Evolutionary conservation across 2,888 invertebrate genomes (phyloP), one percentile per base, ranked within the genome.

Genomic region (Muscina levida): DNA sequence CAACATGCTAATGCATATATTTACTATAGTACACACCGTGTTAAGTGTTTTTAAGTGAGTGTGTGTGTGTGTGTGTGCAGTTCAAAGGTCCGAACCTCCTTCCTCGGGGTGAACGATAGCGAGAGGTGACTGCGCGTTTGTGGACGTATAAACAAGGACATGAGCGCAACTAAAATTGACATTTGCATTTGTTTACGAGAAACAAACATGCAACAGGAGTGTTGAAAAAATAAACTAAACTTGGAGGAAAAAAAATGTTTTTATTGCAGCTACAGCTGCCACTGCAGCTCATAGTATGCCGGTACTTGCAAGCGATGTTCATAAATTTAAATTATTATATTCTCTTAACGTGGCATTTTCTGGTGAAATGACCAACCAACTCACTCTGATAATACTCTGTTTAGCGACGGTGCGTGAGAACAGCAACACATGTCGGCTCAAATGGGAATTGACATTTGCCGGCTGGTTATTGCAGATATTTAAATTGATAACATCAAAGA

Each of bases 121-220:
- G 13, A 53, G 24, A 24, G 24, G 48, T 48, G 17, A 5, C 48
- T 65, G 6, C 5, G 17, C 1, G 19, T 11, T 1, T 62, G 17
- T 22, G 13, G n/a, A 46, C 44, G 2, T 13, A 56, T 11, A 44
- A 44, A 65, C 42, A 65, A 15, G 26, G 8, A 57, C 57, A 44
- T 24, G 15, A 42, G 24, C 24, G n/a, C 44, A 65, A 24, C 44
- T 65, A 57, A 70, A 66, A 74, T 71, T 74, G 80, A 77, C 80
- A 74, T 77, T 73, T 77, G 59, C 77, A 80, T 71, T 80, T 81
- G 71, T 77, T 81, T 71, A 71, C 74, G 51, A 71, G 59, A 46
- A 51, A 72, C 46, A 74, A 72, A 72, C 77, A 81, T 71, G 81
- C 74, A 81, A 77, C 81, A 81, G 77, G 77, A 74, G 72, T 59